Percentiles rank a stretch among this genome's conserved stretches.
phyloP scores from a whole-genome alignment of 2,797 vertebrate species.

The Enteromius trimaculatus region DNA sequence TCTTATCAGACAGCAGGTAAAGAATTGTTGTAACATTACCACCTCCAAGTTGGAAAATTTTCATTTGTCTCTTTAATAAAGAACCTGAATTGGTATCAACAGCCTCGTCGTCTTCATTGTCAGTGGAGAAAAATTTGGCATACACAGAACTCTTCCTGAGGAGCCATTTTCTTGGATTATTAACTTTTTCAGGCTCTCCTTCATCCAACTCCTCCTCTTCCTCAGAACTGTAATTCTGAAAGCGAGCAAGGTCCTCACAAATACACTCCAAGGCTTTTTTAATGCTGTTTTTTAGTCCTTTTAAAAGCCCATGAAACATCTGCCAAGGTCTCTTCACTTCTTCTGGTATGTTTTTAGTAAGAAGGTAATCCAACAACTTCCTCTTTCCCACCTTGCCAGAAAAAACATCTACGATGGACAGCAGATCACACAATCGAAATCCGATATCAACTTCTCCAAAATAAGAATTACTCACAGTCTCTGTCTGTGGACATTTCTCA shows the following conservation, averaged over 20 bases:
- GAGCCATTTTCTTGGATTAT: constrained; percentile 32
- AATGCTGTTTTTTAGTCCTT: constrained; percentile 74
- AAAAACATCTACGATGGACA: constrained; percentile 68
- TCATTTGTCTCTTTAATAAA: constrained; percentile 75
- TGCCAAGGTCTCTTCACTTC: constrained; percentile 74
- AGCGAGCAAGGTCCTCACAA: constrained; percentile 84
- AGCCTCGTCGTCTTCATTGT: constrained; percentile 45
- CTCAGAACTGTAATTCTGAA: constrained; percentile 75
- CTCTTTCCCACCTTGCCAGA: constrained; percentile 67
- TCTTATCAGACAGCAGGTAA: constrained; percentile 74
- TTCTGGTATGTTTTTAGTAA: constrained; percentile 78
- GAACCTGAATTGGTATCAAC: not conserved
- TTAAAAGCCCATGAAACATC: constrained; percentile 77
- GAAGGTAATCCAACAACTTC: constrained; percentile 77
- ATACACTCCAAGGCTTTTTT: constrained; percentile 81
- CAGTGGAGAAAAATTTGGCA: constrained; percentile 76
- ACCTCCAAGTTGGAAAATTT: constrained; percentile 76
- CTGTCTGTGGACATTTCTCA: constrained; percentile 71
- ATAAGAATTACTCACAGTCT: constrained; percentile 74
- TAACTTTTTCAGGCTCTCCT: constrained; percentile 9
- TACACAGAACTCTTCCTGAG: constrained; percentile 62
- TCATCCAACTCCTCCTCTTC: constrained; percentile 15
- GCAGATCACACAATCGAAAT: constrained; percentile 78
- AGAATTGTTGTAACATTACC: constrained; percentile 80
- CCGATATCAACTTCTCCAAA: constrained; percentile 82